Conservation (phyloP, 2,113 vertebrate species). For the Amphiprion ocellaris region DNA sequence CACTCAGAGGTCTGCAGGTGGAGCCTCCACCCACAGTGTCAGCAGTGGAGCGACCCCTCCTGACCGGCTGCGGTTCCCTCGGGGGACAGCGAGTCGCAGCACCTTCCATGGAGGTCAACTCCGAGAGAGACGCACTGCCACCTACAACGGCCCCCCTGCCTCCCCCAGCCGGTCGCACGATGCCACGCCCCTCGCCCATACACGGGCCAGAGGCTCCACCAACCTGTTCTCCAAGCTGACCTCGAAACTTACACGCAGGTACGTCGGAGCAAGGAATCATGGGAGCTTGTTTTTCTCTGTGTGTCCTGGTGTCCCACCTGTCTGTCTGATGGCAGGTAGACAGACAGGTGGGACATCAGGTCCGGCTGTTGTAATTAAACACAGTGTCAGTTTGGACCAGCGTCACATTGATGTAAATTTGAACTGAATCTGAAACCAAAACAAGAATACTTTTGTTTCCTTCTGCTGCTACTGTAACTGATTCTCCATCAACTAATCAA, state of each 20-base stretch:
- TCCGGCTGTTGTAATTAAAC: too few species aligned
- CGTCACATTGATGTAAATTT: too few species aligned
- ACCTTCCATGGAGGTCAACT: constrained; percentile 94
- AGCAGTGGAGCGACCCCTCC: constrained; percentile 89
- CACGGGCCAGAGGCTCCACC: constrained; percentile 82
- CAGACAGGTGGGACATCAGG: too few species aligned
- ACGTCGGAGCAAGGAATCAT: constrained; percentile 30
- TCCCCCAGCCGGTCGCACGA: constrained; percentile 93
- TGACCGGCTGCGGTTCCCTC: constrained; percentile 91
- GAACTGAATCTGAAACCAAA: too few species aligned
- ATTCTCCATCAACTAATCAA: neutral
- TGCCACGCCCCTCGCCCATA: constrained; percentile 88
- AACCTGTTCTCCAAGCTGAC: constrained; percentile 95
- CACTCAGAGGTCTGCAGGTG: constrained; percentile 87
- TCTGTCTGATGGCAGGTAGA: too few species aligned
- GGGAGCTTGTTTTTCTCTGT: neutral
- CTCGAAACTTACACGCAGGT: constrained; percentile 95
- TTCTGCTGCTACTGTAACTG: neutral
- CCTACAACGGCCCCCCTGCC: constrained; percentile 93
- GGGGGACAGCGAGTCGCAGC: constrained; percentile 92
- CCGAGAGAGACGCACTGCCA: constrained; percentile 91
- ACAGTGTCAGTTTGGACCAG: too few species aligned
- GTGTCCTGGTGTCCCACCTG: too few species aligned
- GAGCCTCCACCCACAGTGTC: constrained; percentile 93
- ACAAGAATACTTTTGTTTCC: neutral